Evolutionary conservation across 2,113 vertebrate species (phyloP), one percentile per base, ranked within the genome.

Genomic region (Miniopterus natalensis): DNA sequence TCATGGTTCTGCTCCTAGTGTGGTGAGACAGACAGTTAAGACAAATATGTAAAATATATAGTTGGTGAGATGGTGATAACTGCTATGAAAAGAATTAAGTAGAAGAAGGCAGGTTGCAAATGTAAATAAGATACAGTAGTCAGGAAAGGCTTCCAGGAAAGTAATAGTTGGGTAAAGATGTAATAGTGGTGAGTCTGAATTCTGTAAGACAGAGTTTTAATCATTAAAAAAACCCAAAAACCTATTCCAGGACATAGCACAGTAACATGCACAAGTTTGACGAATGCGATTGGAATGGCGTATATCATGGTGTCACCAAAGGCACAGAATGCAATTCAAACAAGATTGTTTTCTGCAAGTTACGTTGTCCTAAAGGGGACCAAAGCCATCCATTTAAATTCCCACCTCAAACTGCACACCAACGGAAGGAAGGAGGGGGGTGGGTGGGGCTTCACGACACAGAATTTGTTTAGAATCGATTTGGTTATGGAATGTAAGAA

Each of bases 131-230:
- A 73, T 47, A 36, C 36, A 36, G 36, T 36, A 45, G 49, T 47
- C 74, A 86, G 59, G 70, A 84, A 92, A 63, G 65, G 4, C 45
- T 87, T 79, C 85, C 21, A 11, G 9, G 40, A 47, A 61, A 80
- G 17, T 42, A 15, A 18, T 31, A 47, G 59, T 61, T 84, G 20
- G 63, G 42, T 23, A 78, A 92, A 84, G 42, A 63, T 6, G 2
- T 75, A 51, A 40, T n/a, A 11, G 42, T 25, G 23, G 55, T 68
- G 68, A 79, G 53, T 81, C 74, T 95, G 92, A 88, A 75, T 80
- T 78, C 57, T 42, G 2, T 49, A 68, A 92, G 68, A 45, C 42
- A 84, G 40, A 49, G 27, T 75, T 75, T 75, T 75, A 49, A 49
- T 75, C 73, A 68, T 75, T 75, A 31, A 74, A 74, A 68, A 31